These are phyloP conservation scores for Panagrolaimus sp. DNA, from an alignment of 1,140 invertebrate genomes.

Conservation along the genomic window DNA sequence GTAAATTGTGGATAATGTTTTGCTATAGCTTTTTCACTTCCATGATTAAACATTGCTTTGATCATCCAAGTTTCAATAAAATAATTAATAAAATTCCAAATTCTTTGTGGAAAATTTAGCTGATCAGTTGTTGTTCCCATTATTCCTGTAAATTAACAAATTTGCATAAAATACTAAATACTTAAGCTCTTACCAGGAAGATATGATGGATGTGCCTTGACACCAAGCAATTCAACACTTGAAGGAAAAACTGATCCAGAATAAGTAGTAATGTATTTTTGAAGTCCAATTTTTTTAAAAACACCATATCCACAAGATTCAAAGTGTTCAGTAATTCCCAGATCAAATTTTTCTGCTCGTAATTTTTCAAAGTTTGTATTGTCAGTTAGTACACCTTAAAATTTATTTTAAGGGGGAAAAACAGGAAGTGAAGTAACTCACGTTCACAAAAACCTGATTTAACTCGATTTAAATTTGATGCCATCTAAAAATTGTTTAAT, in stretches of 20 bases:
- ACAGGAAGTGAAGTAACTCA: no score
- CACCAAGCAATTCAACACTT: not conserved
- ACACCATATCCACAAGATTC: slow-evolving; percentile 10
- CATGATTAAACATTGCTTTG: not conserved
- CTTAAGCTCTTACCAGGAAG: not conserved
- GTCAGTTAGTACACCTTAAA: not conserved
- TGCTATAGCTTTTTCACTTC: not conserved
- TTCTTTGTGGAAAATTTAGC: not conserved
- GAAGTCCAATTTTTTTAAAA: not conserved
- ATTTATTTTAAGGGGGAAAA: no score
- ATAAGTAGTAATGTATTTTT: not conserved
- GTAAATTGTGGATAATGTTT: not conserved
- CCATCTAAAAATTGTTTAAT: not conserved
- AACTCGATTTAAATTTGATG: not conserved
- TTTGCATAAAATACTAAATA: no score
- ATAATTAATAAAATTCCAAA: not conserved
- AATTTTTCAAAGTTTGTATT: not conserved
- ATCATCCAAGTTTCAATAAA: not conserved
- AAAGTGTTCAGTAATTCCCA: not conserved
- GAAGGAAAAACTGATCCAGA: not conserved
- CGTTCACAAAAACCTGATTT: not conserved
- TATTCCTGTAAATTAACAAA: not conserved
- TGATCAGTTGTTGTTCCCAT: not conserved
- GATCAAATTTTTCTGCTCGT: slow-evolving; percentile 4
- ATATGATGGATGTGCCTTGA: not conserved